Conservation (phyloP, 2,888 invertebrate genomes). For the Xanthia togata region DNA sequence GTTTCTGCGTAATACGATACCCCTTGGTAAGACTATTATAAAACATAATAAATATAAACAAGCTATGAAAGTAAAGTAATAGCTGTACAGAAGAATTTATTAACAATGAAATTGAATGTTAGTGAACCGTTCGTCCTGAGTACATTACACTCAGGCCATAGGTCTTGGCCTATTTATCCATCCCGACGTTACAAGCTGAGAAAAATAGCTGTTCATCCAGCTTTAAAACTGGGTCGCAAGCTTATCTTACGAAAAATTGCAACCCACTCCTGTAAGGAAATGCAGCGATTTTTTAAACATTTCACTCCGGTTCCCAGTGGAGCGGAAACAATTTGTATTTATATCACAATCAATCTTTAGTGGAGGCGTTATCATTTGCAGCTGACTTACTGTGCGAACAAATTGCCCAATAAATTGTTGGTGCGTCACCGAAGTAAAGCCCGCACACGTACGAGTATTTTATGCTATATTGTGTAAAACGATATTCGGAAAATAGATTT, state of each 20-base stretch:
- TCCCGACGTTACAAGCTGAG: constrained; percentile 45
- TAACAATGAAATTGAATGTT: constrained; percentile 39
- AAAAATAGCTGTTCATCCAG: constrained; percentile 54
- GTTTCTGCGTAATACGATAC: too few species aligned
- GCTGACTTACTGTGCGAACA: constrained; percentile 77
- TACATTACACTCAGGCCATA: constrained; percentile 39
- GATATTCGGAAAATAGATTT: constrained; percentile 58
- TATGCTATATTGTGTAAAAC: constrained; percentile 56
- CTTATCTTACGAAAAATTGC: constrained; percentile 63
- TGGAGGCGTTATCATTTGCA: constrained; percentile 75
- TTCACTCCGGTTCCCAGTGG: constrained; percentile 42
- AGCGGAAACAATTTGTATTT: constrained; percentile 66
- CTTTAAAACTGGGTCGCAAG: constrained; percentile 54
- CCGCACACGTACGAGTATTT: constrained; percentile 49
- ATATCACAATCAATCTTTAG: constrained; percentile 72
- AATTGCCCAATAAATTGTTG: constrained; percentile 78
- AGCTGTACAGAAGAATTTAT: not conserved
- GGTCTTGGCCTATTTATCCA: constrained; percentile 52
- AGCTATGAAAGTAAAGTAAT: not conserved
- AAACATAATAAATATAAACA: not conserved
- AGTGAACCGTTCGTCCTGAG: constrained; percentile 24
- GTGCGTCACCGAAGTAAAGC: constrained; percentile 66
- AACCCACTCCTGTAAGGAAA: constrained; percentile 51
- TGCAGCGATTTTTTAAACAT: constrained; percentile 62
- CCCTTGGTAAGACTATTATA: too few species aligned